Evolutionary conservation across 2,113 vertebrate species (phyloP).

Genomic region (Pampusana beccarii): DNA sequence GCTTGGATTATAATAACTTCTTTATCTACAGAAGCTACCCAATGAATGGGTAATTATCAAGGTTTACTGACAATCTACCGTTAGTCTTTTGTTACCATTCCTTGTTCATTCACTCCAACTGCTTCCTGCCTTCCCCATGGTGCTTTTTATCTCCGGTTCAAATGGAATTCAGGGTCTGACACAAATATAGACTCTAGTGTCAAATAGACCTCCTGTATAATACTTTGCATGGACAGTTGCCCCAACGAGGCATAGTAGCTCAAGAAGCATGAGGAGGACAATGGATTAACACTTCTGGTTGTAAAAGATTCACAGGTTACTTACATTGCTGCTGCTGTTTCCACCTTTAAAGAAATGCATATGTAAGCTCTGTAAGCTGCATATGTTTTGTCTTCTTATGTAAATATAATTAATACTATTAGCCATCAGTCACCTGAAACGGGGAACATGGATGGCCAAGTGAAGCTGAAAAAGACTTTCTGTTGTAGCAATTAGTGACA

Average conservation of each 20-base stretch:
- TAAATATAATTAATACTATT: not conserved
- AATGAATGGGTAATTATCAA: slow-evolving; percentile 41
- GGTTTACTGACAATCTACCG: not conserved
- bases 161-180: not conserved
- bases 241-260: not conserved
- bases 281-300: not conserved
- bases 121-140: slow-evolving; percentile 25
- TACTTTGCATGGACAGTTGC: not conserved
- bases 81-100: slow-evolving; percentile 1
- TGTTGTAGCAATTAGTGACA: slow-evolving; percentile 1
- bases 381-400: not conserved
- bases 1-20: slow-evolving; percentile 30
- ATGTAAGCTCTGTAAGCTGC: not conserved
- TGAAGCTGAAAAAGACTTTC: not conserved
- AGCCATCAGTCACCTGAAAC: not conserved
- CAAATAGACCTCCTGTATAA: not conserved
- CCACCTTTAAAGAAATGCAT: not conserved
- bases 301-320: not conserved
- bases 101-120: slow-evolving; percentile 7
- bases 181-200: not conserved
- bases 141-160: not conserved
- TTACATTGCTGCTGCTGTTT: not conserved
- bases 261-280: not conserved
- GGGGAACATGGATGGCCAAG: not conserved
- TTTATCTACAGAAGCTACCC: slow-evolving; percentile 44